These are phyloP conservation scores for Daubentonia madagascariensis DNA, from an alignment of 2,113 vertebrate species.

Conservation along the genomic window DNA sequence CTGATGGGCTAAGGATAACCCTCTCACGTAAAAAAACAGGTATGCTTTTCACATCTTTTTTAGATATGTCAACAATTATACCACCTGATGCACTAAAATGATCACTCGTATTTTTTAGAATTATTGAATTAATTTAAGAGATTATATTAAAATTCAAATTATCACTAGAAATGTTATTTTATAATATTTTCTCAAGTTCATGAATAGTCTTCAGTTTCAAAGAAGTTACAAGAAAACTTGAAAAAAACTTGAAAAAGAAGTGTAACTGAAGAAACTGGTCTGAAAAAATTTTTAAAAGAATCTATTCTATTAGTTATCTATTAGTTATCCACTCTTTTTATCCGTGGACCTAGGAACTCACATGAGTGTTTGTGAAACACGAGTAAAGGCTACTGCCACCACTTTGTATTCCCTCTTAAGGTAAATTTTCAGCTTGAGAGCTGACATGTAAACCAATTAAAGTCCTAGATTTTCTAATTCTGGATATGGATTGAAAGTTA, in stretches of 20 bases:
- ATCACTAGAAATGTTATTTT: background rate
- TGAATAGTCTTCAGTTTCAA: conserved; percentile 4
- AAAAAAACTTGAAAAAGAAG: background rate
- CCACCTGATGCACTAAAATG: background rate
- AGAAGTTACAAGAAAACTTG: conserved; percentile 5
- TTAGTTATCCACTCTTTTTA: background rate
- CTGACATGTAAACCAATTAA: background rate
- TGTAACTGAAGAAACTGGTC: background rate
- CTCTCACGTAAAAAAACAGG: background rate
- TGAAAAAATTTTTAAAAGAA: background rate
- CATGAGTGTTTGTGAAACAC: background rate
- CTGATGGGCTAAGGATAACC: background rate
- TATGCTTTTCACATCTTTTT: background rate
- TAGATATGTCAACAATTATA: conserved; percentile 27
- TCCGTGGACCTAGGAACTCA: background rate
- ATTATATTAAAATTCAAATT: conserved; percentile 40
- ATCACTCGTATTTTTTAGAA: background rate
- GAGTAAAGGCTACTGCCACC: background rate
- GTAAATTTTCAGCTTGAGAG: conserved; percentile 15
- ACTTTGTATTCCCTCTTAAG: background rate
- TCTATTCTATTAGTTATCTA: background rate
- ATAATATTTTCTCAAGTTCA: background rate
- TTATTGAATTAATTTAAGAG: background rate
- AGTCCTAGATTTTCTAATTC: background rate
- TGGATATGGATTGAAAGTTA: background rate